Evolutionary conservation across 2,113 vertebrate genomes (phyloP), one percentile per base, ranked within the genome.

Genomic region (Eonycteris spelaea): DNA sequence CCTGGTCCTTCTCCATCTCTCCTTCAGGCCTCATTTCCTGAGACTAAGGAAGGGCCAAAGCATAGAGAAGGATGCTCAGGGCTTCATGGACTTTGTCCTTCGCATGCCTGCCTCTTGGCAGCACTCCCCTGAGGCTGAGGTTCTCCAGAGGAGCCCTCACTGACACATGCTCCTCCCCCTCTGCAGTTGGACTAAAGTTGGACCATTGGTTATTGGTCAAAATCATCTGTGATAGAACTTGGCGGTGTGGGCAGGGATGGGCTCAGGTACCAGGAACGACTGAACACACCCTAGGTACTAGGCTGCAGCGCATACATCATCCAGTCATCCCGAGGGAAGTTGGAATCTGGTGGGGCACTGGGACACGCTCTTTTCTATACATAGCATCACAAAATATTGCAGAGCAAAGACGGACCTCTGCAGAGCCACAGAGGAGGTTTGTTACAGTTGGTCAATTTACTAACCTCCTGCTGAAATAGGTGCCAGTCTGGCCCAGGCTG

Each of bases 381-480:
- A 43, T 13, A 67, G 86, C 22, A n/a, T 78, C 11, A 3, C 68
- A 53, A 96, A 94, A 55, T 78, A 91, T 4, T 43, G 45, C 53
- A 75, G 63, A 38, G 74, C 57, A 87, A 84, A 79, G 70, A 35
- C 0, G 0, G 55, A 48, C 51, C 30, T 75, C 80, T 0, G 6
- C 57, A 43, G 89, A 71, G 89, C 35, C 48, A 43, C 77, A 3
- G 2, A 94, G 87, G 75, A 70, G 79, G 55, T 53, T 89, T 45
- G 5, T 87, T 94, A 92, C 77, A 87, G 10, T 94, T 80, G 84
- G 75, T 70, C 53, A 38, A 19, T 87, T 87, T 74, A 61, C 90
- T 92, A 79, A 61, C 78, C 55, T 94, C 79, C 90, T 88, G 90
- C 80, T 78, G 88, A 80, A 94, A 82, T 85, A 77, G 68, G 90